Evolutionary conservation across 2,113 vertebrate species (phyloP), one percentile per base, ranked within the genome.

Genomic region (Atractosteus spatula): DNA sequence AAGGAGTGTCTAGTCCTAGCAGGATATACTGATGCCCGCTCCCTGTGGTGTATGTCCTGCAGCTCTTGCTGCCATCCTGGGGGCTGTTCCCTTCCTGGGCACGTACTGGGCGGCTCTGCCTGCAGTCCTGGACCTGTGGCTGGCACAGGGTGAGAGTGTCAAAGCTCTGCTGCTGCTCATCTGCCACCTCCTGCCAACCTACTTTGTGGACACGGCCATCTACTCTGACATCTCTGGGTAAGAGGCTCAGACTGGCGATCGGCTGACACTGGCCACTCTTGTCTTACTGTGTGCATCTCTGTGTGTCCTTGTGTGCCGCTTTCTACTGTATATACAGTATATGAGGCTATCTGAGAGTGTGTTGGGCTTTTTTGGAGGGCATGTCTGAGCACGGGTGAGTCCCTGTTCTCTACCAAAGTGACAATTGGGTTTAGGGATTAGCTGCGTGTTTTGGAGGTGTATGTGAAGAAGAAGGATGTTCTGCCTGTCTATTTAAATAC

Each of bases 201-300:
- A 99, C 80, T 99, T 96, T 75, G 97, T 99, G 67, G 97, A 99
- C 75, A 99, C 97, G 29, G 97, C 97, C 10, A 99, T 99, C 83
- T 99, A 99, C 85, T 98, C 96, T 0, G 97, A 99, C 84, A 99
- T 99, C 87, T 99, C 97, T 16, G 97, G 97, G 97, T 99, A 84
- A 78, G 93, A 86, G 51, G 70, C 68, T 11, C 29, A 29, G 29
- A 29, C 29, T 29, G 29, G 29, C 29, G 29, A 29, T 29, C 29
- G 29, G 29, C n/a, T 8, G 13, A 17, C 47, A 5, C 5, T 10
- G 47, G 47, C 47, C 47, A 29, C 29, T 29, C 29, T 29, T 29
- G 2, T 29, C 29, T 29, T 29, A 29, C 29, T 29, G 42, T 75
- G 41, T 68, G 45, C 59, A 41, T 67, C 44, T 17, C 61, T 65